These are phyloP conservation scores for Ascidia mentula DNA, from an alignment of 23 tunicate species.

Conservation along the genomic window DNA sequence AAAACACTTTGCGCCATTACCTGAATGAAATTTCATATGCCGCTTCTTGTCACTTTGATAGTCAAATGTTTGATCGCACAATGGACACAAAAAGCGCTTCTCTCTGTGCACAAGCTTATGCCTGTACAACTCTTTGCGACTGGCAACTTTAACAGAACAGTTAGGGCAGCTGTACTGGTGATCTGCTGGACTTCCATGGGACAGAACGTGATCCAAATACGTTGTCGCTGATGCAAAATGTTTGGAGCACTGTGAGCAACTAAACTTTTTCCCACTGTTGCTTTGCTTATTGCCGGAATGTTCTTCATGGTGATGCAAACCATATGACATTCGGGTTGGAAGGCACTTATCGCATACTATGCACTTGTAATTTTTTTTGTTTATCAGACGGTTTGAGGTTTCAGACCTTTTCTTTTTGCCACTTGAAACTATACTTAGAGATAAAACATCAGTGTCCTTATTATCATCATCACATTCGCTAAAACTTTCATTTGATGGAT, in stretches of 20 bases:
- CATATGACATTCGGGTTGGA: background rate
- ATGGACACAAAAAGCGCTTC: background rate
- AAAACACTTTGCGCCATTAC: no score
- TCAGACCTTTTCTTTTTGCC: no score
- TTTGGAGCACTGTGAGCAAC: background rate
- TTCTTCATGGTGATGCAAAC: background rate
- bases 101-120: background rate
- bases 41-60: background rate
- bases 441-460: background rate
- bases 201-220: slow-evolving; percentile 20
- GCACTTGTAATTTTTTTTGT: background rate
- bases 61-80: slow-evolving; percentile 4
- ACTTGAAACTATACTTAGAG: no score
- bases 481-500: background rate
- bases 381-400: background rate
- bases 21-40: background rate
- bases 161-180: background rate
- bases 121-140: background rate
- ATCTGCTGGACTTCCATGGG: background rate
- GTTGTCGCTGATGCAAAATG: background rate
- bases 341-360: background rate
- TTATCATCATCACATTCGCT: background rate
- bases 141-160: background rate
- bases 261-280: background rate
- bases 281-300: background rate